Conservation (phyloP, 1,140 invertebrate species). For the Trypoxylus dichotomus region DNA sequence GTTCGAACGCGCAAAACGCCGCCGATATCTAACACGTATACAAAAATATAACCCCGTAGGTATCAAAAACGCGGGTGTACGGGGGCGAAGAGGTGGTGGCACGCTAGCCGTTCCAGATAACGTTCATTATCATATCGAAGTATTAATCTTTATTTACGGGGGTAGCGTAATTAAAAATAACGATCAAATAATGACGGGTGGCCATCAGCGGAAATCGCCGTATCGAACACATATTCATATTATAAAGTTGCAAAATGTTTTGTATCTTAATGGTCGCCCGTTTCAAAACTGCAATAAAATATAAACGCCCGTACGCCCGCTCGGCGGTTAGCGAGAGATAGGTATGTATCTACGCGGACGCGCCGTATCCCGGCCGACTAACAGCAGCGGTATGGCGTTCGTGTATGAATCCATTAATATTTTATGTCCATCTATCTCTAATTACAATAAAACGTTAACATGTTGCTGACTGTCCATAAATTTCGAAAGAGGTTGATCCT, state of each 20-base stretch:
- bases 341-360: neutral
- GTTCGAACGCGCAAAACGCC: neutral
- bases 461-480: neutral
- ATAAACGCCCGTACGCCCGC: neutral
- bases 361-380: neutral
- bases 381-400: neutral
- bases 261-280: constrained; percentile 1
- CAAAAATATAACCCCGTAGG: neutral
- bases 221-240: constrained; percentile 11
- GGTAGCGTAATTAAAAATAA: constrained; percentile 14
- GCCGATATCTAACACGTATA: neutral
- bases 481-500: neutral
- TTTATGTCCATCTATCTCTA: neutral
- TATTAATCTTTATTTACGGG: constrained; percentile 14
- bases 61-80: neutral
- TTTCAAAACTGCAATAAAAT: constrained; percentile 3
- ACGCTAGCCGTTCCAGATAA: constrained; percentile 10
- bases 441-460: constrained; percentile 7
- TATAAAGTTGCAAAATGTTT: constrained; percentile 7
- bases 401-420: constrained; percentile 7
- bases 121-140: constrained; percentile 16
- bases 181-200: constrained; percentile 21
- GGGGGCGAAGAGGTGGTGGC: too few relatives aligned
- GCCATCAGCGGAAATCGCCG: neutral
- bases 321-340: neutral